Evolutionary conservation across 2,113 vertebrate species (phyloP).

Genomic region (Atractosteus spatula): DNA sequence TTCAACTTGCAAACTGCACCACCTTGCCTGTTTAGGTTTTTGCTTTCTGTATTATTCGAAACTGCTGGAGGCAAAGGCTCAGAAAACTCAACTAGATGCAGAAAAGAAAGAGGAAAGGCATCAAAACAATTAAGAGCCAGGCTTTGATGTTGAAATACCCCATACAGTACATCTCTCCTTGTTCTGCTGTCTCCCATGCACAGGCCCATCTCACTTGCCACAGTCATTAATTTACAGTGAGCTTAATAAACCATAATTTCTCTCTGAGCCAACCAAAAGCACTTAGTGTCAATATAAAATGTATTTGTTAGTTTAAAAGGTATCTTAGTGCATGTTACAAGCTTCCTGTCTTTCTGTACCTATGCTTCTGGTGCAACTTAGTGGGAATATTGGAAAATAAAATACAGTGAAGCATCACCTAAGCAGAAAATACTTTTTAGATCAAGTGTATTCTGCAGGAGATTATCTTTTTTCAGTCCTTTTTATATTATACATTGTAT

Average conservation of each 20-base stretch:
- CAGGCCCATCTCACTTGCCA: conserved; percentile 8
- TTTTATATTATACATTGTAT: too few species aligned
- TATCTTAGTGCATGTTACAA: conserved; percentile 17
- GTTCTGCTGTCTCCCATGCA: background rate
- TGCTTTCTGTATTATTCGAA: too few species aligned
- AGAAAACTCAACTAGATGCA: too few species aligned
- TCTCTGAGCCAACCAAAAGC: conserved; percentile 38
- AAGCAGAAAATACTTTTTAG: background rate
- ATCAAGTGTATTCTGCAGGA: background rate
- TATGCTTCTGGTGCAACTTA: background rate
- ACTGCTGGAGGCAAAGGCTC: too few species aligned
- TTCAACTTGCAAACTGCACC: too few species aligned
- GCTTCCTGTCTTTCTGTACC: background rate
- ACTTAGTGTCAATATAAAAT: conserved; percentile 40
- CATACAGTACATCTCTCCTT: background rate
- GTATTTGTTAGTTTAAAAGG: conserved; percentile 27
- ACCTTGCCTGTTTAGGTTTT: too few species aligned
- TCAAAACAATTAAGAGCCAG: background rate
- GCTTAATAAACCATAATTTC: conserved; percentile 37
- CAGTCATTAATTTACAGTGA: conserved; percentile 31
- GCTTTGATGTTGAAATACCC: background rate
- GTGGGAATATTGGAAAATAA: background rate
- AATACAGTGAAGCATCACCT: background rate
- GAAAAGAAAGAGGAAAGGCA: background rate
- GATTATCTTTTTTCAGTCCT: too few species aligned